Conservation (phyloP, 2,797 vertebrate genomes). For the Danionella dracula region DNA sequence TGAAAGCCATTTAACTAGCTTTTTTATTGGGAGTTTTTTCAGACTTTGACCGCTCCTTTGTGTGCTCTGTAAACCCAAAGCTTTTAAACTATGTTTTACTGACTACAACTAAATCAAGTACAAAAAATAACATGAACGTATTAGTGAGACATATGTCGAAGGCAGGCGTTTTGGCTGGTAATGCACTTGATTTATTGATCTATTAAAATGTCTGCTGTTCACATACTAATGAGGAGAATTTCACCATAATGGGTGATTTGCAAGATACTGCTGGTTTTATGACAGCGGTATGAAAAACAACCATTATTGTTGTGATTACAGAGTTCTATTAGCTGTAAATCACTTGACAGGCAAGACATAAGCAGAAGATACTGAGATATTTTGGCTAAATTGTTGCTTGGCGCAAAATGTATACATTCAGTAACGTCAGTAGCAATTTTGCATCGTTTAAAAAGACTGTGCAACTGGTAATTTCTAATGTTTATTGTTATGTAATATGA, state of each 20-base stretch:
- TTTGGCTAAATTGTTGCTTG: no score
- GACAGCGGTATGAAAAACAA: conserved; percentile 11
- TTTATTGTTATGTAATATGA: no score
- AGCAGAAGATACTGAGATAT: not conserved
- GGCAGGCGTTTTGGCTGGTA: not conserved
- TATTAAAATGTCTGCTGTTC: conserved; percentile 3
- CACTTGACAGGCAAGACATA: not conserved
- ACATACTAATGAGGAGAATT: conserved; percentile 14
- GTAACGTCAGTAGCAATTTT: no score
- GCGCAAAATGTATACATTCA: no score
- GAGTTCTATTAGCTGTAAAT: conserved; percentile 19
- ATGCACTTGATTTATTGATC: conserved; percentile 21
- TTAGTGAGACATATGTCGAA: not conserved
- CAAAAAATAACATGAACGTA: not conserved
- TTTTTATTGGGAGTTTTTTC: no score
- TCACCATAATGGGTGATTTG: conserved; percentile 18
- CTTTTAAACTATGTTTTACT: no score
- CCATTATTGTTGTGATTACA: not conserved
- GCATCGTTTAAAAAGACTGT: no score
- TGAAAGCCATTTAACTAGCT: no score
- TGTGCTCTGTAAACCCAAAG: no score
- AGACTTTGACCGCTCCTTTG: no score
- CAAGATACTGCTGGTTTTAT: conserved; percentile 23
- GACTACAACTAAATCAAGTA: not conserved
- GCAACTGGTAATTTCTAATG: no score